These are phyloP conservation scores for Anticlea derivata DNA, from an alignment of 2,888 invertebrate species.

Conservation along the genomic window DNA sequence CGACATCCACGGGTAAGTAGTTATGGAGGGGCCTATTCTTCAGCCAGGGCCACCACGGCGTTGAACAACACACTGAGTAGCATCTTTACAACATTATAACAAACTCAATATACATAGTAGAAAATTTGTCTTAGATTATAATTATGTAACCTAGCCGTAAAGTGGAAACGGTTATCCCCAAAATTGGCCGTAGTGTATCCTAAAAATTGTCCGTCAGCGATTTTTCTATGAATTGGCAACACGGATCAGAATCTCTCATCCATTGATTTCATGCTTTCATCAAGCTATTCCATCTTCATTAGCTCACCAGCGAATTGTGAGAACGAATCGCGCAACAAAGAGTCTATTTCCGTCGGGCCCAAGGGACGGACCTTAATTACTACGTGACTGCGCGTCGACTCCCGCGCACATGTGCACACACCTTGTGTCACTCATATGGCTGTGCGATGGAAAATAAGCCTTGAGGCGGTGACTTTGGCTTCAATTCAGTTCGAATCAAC, in stretches of 20 bases:
- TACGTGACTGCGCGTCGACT: constrained; percentile 49
- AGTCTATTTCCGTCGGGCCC: constrained; percentile 56
- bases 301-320: constrained; percentile 20
- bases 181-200: too few species aligned
- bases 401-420: constrained; percentile 46
- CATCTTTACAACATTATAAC: too few species aligned
- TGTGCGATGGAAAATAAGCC: constrained; percentile 2
- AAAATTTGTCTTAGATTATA: too few species aligned
- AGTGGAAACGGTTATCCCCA: too few species aligned
- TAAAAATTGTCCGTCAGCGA: too few species aligned
- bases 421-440: constrained; percentile 2
- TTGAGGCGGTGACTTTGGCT: background rate
- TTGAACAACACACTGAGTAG: too few species aligned
- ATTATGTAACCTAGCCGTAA: too few species aligned
- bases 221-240: too few species aligned
- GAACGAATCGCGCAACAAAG: constrained; percentile 43
- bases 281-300: constrained; percentile 19
- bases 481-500: background rate
- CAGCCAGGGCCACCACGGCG: too few species aligned
- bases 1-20: too few species aligned
- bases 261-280: background rate
- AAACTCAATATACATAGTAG: too few species aligned
- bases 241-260: constrained; percentile 1
- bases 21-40: too few species aligned
- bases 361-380: constrained; percentile 62